Evolutionary conservation across 1,140 invertebrate genomes (phyloP).

Genomic region (Drosophila albomicans): DNA sequence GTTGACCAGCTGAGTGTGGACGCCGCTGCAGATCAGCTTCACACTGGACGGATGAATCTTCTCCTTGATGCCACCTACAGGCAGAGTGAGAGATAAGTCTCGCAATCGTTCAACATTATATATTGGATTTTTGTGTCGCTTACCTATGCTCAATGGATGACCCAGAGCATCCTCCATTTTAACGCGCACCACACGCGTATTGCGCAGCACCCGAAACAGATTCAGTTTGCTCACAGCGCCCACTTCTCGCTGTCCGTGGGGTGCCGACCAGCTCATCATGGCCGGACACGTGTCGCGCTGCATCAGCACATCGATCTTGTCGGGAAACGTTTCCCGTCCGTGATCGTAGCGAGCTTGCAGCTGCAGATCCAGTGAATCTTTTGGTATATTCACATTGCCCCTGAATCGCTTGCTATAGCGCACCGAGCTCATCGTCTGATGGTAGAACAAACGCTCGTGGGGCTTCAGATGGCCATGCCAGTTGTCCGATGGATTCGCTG

Average conservation of each 20-base stretch:
- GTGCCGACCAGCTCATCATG: constrained; percentile 58
- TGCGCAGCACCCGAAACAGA: constrained; percentile 86
- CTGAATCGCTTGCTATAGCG: constrained; percentile 86
- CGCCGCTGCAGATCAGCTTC: constrained; percentile 89
- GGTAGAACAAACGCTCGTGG: constrained; percentile 87
- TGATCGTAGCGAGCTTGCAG: constrained; percentile 88
- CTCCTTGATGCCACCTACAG: constrained; percentile 86
- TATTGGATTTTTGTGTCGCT: not conserved
- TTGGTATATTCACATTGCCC: constrained; percentile 85
- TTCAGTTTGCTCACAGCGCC: constrained; percentile 31
- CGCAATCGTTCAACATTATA: not conserved
- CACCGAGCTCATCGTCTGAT: constrained; percentile 87
- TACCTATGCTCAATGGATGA: constrained; percentile 79
- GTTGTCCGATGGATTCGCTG: constrained; percentile 58
- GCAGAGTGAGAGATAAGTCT: not conserved
- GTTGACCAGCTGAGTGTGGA: constrained; percentile 88
- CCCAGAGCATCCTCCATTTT: constrained; percentile 56
- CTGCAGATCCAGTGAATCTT: constrained; percentile 88
- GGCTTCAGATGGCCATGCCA: constrained; percentile 83
- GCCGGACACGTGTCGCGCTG: constrained; percentile 86
- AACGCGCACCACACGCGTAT: constrained; percentile 85
- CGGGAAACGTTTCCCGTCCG: constrained; percentile 86
- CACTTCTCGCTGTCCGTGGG: constrained; percentile 47
- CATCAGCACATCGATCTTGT: constrained; percentile 87
- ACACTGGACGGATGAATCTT: constrained; percentile 87